These are phyloP conservation scores for Agrotis exclamationis DNA, from an alignment of 2,888 invertebrate genomes.

Conservation along the genomic window DNA sequence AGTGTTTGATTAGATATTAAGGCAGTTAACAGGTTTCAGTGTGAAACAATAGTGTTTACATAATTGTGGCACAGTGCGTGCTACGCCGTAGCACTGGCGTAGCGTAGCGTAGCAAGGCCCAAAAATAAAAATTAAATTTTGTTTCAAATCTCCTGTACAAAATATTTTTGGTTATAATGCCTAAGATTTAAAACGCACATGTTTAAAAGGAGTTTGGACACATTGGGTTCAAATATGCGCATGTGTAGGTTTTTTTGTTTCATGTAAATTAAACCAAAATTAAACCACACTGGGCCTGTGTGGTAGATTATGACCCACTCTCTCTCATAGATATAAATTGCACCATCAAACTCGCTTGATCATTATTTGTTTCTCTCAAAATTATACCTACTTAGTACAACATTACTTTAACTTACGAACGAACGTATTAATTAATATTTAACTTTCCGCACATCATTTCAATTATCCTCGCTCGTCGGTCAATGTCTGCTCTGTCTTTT, in stretches of 20 bases:
- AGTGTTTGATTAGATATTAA: neutral
- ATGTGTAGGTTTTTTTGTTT: too few species aligned
- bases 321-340: too few species aligned
- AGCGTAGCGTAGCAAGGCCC: neutral
- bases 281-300: too few species aligned
- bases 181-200: neutral
- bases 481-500: slow-evolving; percentile 56
- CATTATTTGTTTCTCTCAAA: too few species aligned
- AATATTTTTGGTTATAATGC: neutral
- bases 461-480: slow-evolving; percentile 64
- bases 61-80: slow-evolving; percentile 6
- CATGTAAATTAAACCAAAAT: too few species aligned
- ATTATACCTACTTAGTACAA: neutral
- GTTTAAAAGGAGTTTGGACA: too few species aligned
- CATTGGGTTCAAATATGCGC: too few species aligned
- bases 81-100: slow-evolving; percentile 44
- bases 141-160: neutral
- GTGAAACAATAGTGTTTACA: neutral
- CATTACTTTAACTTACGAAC: neutral
- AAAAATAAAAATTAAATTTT: neutral
- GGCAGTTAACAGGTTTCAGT: neutral
- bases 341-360: too few species aligned
- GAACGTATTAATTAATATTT: slow-evolving; percentile 23
- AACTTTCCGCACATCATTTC: slow-evolving; percentile 36
- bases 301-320: too few species aligned